phyloP scores from a whole-genome alignment of 2,888 invertebrate genomes.

The Tachina grossa region DNA sequence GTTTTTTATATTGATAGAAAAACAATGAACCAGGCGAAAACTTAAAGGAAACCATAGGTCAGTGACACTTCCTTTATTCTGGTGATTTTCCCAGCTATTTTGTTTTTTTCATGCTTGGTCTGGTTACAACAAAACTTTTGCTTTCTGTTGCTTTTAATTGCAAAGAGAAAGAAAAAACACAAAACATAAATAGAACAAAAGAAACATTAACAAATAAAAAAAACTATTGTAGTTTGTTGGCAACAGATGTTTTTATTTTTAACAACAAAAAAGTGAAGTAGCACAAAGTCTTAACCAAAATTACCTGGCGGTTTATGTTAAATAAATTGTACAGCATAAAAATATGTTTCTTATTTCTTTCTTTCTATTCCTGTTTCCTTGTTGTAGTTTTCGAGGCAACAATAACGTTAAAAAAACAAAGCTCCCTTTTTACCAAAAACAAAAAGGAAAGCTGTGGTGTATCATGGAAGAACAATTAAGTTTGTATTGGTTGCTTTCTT shows the following conservation, averaged over 20 bases:
- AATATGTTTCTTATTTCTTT: neutral
- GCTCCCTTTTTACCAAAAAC: neutral
- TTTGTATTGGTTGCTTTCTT: too few species aligned
- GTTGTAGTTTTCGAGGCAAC: neutral
- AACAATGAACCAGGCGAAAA: slow-evolving; percentile 19
- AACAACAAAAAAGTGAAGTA: neutral
- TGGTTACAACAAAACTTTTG: slow-evolving; percentile 58
- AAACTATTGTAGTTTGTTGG: slow-evolving; percentile 28
- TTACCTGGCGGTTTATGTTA: slow-evolving; percentile 1
- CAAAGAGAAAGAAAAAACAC: slow-evolving; percentile 3
- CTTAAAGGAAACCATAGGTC: slow-evolving; percentile 62
- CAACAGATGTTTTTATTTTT: neutral
- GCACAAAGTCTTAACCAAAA: neutral
- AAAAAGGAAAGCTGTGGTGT: neutral
- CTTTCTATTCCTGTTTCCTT: slow-evolving; percentile 6
- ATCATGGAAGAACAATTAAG: too few species aligned
- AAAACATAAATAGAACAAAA: slow-evolving; percentile 1
- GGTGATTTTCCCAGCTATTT: slow-evolving; percentile 10
- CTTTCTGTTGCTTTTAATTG: slow-evolving; percentile 61
- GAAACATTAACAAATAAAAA: neutral
- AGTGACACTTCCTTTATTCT: slow-evolving; percentile 63
- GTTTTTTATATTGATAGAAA: neutral
- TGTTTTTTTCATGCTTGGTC: neutral
- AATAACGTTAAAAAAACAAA: neutral
- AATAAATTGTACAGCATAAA: slow-evolving; percentile 29